These are phyloP conservation scores for Heliangelus exortis DNA, from an alignment of 2,797 vertebrate species.

Conservation along the genomic window DNA sequence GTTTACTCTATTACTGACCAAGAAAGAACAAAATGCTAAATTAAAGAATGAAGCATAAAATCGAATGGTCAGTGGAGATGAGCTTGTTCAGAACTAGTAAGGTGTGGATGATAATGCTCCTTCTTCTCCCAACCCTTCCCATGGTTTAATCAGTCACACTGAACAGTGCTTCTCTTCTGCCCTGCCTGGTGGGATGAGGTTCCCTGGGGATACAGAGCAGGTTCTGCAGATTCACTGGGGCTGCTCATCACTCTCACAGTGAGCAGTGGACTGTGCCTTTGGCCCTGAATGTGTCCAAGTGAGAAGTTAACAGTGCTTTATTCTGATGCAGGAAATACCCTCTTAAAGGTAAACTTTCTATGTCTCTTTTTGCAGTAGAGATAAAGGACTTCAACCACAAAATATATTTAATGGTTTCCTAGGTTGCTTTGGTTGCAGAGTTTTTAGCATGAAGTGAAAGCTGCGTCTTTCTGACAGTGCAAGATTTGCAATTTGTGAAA, in stretches of 20 bases:
- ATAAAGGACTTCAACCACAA: background rate
- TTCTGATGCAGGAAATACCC: background rate
- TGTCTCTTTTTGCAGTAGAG: background rate
- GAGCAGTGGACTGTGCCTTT: background rate
- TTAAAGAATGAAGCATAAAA: background rate
- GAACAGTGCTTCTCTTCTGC: background rate
- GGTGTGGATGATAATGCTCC: rapidly evolving
- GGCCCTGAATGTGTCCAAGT: background rate
- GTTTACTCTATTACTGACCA: background rate
- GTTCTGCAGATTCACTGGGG: rapidly evolving
- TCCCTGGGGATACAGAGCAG: rapidly evolving
- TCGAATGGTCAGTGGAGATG: background rate
- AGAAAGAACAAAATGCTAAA: background rate
- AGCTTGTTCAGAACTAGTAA: background rate
- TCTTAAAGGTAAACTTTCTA: background rate
- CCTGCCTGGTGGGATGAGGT: rapidly evolving
- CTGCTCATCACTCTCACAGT: rapidly evolving
- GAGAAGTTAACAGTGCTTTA: background rate
- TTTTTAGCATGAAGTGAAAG: background rate
- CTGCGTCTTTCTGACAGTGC: background rate
- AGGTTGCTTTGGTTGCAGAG: background rate
- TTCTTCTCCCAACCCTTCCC: background rate
- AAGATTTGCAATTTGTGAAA: background rate
- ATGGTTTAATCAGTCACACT: rapidly evolving
- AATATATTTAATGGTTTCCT: background rate